phyloP scores from a whole-genome alignment of 1,140 invertebrate genomes.

The Branchinecta lynchi region DNA sequence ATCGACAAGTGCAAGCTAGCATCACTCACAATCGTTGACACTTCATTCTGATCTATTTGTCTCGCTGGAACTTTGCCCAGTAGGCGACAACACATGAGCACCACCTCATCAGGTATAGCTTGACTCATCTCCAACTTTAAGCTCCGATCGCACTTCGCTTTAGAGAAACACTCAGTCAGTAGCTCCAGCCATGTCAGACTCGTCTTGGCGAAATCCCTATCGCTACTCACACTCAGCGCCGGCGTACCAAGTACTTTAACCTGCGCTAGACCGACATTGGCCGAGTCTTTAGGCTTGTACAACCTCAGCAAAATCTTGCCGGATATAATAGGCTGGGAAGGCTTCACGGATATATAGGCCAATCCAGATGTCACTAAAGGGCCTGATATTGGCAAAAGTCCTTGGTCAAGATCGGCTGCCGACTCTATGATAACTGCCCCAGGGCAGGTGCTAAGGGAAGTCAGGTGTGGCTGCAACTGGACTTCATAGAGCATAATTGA shows the following conservation, averaged over 20 bases:
- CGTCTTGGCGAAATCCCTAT: constrained; percentile 25
- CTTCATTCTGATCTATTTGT: background rate
- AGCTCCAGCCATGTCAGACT: constrained; percentile 51
- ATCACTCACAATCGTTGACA: background rate
- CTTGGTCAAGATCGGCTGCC: constrained; percentile 36
- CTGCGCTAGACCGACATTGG: constrained; percentile 71
- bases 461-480: constrained; percentile 69
- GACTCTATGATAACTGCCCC: constrained; percentile 72
- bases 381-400: constrained; percentile 43
- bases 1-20: background rate
- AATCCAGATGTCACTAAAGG: constrained; percentile 65
- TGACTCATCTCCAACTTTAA: background rate
- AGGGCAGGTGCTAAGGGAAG: constrained; percentile 67
- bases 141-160: constrained; percentile 28
- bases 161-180: constrained; percentile 46
- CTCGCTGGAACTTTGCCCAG: background rate
- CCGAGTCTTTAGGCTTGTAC: constrained; percentile 68
- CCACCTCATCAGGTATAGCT: background rate
- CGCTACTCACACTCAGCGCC: constrained; percentile 46
- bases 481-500: constrained; percentile 76
- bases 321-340: constrained; percentile 61
- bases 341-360: constrained; percentile 62
- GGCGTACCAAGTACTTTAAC: constrained; percentile 67
- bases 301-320: constrained; percentile 42
- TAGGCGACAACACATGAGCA: background rate